Evolutionary conservation across 1,140 invertebrate genomes (phyloP), one percentile per base, ranked within the genome.

Genomic region (Portunus trituberculatus): DNA sequence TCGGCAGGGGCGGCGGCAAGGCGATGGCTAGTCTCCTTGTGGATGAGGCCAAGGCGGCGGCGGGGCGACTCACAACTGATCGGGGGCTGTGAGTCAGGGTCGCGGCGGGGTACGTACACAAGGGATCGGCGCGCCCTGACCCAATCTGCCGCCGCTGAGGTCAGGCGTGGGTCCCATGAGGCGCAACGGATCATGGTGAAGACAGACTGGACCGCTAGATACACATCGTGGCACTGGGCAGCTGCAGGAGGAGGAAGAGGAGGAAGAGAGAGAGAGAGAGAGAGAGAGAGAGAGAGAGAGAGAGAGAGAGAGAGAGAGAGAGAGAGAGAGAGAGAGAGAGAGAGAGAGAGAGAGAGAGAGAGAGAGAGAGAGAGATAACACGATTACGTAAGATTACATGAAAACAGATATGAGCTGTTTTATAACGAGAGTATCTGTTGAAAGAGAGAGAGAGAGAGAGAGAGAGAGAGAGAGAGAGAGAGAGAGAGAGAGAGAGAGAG

Each of bases 241-340:
- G 86, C 28, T 12, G 28, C 28, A 28, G 86, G 28, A 28, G 45
- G 16, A n/a, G 28, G 86, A 28, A 25, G 14, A 46, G 45, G 2
- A 88, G 86, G 45, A 88, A 29, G 16, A 25, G 86, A 29, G 4
- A 39, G 20, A 32, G 25, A 10, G 16, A 52, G 16, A 52, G 28
- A 91, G 52, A 52, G 89, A n/a, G 67, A 32, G 10, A 83, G 29
- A 82, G 12, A 76, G 29, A 31, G 48, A 59, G 39, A n/a, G 45
- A 91, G 25, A 46, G 91, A 92, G 91, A 32, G 91, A 92, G 91
- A 92, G 91, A 67, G 48, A 67, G 91, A 92, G 91, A 48, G 48
- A 52, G 39, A 52, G 52, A 82, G 31, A 76, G 28, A 31, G 52
- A 59, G 52, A 92, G 28, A 25, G 59, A 82, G 91, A 82, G 91